Percentiles rank a stretch among this genome's conserved stretches.
phyloP scores from a whole-genome alignment of 2,113 vertebrate genomes.

The Mellivora capensis region DNA sequence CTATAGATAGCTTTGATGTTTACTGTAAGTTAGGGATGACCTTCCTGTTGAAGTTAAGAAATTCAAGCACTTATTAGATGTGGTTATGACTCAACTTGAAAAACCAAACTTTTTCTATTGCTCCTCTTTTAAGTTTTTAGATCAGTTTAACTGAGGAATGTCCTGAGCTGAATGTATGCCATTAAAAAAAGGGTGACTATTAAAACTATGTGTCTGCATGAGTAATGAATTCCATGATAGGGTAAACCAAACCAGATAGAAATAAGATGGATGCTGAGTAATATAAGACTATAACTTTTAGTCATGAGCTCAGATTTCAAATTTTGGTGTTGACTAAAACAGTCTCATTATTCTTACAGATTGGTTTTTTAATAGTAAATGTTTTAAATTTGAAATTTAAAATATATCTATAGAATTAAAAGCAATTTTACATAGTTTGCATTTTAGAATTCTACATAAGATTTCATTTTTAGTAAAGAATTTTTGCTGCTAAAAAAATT shows the following conservation, averaged over 20 bases:
- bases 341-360: not conserved
- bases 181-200: not conserved
- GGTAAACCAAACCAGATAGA: not conserved
- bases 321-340: constrained; percentile 1
- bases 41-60: constrained; percentile 17
- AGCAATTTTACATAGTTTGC: not conserved
- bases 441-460: not conserved
- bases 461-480: not conserved
- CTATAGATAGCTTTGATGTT: constrained; percentile 3
- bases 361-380: not conserved
- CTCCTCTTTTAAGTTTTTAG: not conserved
- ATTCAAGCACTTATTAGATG: constrained; percentile 29
- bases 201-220: not conserved
- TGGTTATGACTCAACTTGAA: constrained; percentile 43
- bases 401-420: not conserved
- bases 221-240: not conserved
- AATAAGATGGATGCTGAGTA: not conserved
- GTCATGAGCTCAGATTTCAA: not conserved
- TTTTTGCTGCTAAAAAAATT: not conserved
- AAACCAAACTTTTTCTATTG: constrained; percentile 29
- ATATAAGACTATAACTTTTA: not conserved
- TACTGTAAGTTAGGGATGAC: not conserved
- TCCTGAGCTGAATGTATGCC: not conserved
- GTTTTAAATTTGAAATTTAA: not conserved
- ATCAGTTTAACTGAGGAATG: constrained; percentile 22